These are phyloP conservation scores for Drosophila jambulina DNA, from an alignment of 1,140 invertebrate genomes.

Conservation along the genomic window DNA sequence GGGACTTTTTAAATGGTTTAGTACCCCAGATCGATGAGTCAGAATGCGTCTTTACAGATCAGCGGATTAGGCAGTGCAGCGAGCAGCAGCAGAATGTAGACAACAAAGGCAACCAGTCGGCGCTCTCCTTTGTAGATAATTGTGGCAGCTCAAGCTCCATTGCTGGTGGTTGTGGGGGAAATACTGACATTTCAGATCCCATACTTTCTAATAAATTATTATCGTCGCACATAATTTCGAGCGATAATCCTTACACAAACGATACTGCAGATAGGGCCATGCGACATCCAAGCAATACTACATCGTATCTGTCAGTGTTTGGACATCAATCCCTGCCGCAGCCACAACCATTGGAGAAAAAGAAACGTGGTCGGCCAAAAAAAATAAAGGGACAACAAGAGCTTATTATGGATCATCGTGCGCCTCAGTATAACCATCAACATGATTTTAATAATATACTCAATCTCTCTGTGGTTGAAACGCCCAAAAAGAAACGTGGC, in stretches of 20 bases:
- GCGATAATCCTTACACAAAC: constrained; percentile 26
- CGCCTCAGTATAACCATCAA: constrained; percentile 48
- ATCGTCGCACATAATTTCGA: constrained; percentile 28
- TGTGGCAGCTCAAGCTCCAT: constrained; percentile 1
- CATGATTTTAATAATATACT: constrained; percentile 77
- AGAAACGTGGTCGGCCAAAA: constrained; percentile 94
- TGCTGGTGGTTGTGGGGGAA: constrained; percentile 27
- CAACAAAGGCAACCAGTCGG: constrained; percentile 3
- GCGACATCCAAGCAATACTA: constrained; percentile 17
- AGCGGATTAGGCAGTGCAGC: constrained; percentile 88
- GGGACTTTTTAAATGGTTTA: constrained; percentile 97
- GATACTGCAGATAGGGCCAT: constrained; percentile 34
- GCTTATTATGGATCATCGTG: constrained; percentile 43
- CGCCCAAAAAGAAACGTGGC: constrained; percentile 89
- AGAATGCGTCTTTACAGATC: constrained; percentile 95
- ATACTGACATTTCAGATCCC: constrained; percentile 29
- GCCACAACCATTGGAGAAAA: constrained; percentile 89
- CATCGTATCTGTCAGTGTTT: constrained; percentile 54
- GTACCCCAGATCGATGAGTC: constrained; percentile 94
- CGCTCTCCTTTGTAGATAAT: constrained; percentile 38
- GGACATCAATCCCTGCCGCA: constrained; percentile 37
- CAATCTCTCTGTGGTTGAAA: constrained; percentile 67
- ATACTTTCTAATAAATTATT: constrained; percentile 35
- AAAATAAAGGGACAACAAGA: constrained; percentile 91
- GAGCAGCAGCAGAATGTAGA: constrained; percentile 73